Base-by-base conservation (phyloP, 2,797 vertebrate species). In the Galaxias olidus region DNA sequence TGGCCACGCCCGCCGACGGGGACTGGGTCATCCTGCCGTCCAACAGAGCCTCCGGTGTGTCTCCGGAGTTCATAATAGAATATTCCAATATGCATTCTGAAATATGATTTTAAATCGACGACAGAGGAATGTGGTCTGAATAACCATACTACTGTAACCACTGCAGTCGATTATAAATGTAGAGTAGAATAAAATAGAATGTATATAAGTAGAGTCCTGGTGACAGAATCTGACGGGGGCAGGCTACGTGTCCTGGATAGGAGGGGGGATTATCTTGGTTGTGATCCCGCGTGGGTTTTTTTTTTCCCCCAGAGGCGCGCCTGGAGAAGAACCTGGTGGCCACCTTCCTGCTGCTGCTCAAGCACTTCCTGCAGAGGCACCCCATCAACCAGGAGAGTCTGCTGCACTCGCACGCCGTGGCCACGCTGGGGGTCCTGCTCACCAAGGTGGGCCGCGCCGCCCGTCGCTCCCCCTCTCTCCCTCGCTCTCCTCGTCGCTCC, bases 291-390 rank as follows among this genome's bases (percentile, higher is more conserved):
- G 30, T 30, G 30, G 30, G 52, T 58, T 45, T 66, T 43, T 58
- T 86, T 81, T n/a, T n/a, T n/a, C n/a, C n/a, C n/a, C 58, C 90
- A 99, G 97, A 99, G 85, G 95, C 96, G 0, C 94, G 96, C 30
- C 80, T 99, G 71, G 97, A 99, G 87, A 98, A 95, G 88, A 99
- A 96, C 71, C 78, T 96, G 45, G 88, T 96, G 68, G 96, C 97
- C 62, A 98, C 95, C 13, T 98, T 97, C 86, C 87, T 99, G 70
- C 83, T 99, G 86, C 91, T 95, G 86, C 77, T 98, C 51, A 99
- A 99, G 69, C 96, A 99, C 81, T 97, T 99, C 72, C 92, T 98
- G 83, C 94, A 96, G 86, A 94, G 96, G 66, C 97, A 99, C 74
- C 88, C 83, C 0, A 93, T 99, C 84, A 98, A 98, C 88, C 97